Conservation (phyloP, 2,113 vertebrate genomes). For the Platysteira castanea region DNA sequence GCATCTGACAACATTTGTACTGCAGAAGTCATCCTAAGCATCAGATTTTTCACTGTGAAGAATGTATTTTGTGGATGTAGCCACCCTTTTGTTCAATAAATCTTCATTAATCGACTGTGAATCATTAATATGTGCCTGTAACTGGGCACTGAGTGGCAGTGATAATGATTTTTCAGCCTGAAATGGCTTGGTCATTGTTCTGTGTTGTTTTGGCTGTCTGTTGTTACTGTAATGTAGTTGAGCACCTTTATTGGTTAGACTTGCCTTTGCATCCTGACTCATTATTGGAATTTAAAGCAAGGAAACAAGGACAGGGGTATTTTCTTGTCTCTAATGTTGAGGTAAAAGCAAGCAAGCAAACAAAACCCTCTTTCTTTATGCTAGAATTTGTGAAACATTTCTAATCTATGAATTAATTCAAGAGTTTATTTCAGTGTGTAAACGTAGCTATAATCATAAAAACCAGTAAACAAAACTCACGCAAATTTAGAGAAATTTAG, state of each 20-base stretch:
- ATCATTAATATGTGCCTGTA: neutral
- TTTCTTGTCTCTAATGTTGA: neutral
- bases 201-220: neutral
- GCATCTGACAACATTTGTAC: neutral
- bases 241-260: neutral
- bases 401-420: neutral
- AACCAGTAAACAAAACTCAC: neutral
- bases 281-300: neutral
- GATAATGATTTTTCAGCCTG: neutral
- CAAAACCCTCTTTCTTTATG: neutral
- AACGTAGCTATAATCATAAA: neutral
- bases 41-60: neutral
- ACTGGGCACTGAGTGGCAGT: neutral
- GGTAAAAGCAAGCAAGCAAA: neutral
- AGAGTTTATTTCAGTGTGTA: neutral
- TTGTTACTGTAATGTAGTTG: neutral
- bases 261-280: neutral
- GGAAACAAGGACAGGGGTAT: neutral
- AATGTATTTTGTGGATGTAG: neutral
- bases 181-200: fast-evolving
- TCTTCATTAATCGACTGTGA: neutral
- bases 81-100: neutral
- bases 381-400: neutral
- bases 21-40: neutral
- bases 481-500: neutral